Evolutionary conservation across 2,113 vertebrate species (phyloP), one percentile per base, ranked within the genome.

Genomic region (Xenus cinereus): DNA sequence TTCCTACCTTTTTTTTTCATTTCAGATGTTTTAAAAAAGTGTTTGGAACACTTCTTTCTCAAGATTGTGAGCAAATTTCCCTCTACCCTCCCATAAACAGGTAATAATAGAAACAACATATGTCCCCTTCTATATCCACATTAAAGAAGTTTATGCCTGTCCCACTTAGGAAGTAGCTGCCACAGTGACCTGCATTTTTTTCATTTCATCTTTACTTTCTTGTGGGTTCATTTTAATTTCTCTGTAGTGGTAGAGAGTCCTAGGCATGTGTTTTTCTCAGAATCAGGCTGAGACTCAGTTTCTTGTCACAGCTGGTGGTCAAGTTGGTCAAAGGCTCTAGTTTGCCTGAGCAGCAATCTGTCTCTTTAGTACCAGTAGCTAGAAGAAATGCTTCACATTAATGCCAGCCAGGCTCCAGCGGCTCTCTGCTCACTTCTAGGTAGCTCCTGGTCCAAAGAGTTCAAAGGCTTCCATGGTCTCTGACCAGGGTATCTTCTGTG

Each of bases 161-260:
- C 54, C 43, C 80, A 45, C 33, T 87, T 81, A 90, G 30, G 24
- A 94, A 45, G 50, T 77, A 76, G 39, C 48, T 90, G 69, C 64
- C 81, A n/a, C 83, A 2, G 1, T 53, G 96, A 93, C 74, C 69
- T 91, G 73, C 56, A 75, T 79, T 91, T 92, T 91, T 93, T 92
- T 75, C 28, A 57, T 41, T 53, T 87, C 73, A 87, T 68, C 28
- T 87, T 62, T n/a, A 45, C 89, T 84, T 95, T 83, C 77, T 79
- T 93, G 90, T 91, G 89, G 87, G 53, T 76, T 92, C 81, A 84
- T 79, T 91, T 79, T 76, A 57, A 79, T 94, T 93, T 87, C 91
- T 89, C 89, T 84, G 73, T 92, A 93, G 89, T 91, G 84, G 91
- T 68, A 82, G 33, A 21, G 20, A 91, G 84, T 91, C 78, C 17